Percentiles rank a stretch among this genome's conserved stretches.
Evolutionary conservation across 2,797 vertebrate species (phyloP).

Genomic region (Hypotaenidia okinawae): DNA sequence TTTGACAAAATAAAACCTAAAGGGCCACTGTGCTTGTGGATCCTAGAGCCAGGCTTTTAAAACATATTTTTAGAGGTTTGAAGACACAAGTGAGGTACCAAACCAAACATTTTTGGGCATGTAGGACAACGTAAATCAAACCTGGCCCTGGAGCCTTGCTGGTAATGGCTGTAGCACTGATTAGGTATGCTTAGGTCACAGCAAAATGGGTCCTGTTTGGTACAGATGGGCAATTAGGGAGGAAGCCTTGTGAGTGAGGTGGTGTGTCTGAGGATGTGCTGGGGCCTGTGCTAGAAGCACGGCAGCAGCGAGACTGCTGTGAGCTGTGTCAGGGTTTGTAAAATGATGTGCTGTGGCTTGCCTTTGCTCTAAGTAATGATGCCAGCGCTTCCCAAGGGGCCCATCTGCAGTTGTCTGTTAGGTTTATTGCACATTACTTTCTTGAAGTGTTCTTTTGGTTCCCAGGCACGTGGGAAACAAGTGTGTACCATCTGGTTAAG

Average conservation of each 20-base stretch:
- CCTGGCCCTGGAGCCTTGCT: background rate
- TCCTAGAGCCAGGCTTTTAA: background rate
- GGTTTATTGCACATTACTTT: background rate
- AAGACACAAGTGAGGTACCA: background rate
- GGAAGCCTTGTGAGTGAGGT: background rate
- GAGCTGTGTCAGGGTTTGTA: background rate
- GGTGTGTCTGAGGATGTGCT: background rate
- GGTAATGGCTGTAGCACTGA: background rate
- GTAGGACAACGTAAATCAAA: background rate
- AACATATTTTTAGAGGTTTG: background rate
- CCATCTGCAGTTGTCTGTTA: background rate
- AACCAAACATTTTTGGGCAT: background rate
- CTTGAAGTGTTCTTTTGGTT: conserved; percentile 4
- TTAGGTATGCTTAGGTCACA: background rate
- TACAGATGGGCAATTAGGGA: background rate
- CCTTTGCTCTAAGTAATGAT: background rate
- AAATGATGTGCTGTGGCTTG: background rate
- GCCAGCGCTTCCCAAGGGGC: background rate
- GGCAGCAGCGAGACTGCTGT: rapidly evolving
- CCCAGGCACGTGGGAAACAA: background rate
- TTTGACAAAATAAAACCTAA: background rate
- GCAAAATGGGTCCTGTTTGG: background rate
- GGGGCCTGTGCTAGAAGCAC: background rate
- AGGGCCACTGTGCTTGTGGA: background rate
- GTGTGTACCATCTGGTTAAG: background rate